Base-by-base conservation (phyloP, 2,113 vertebrate genomes). In the Rhinogobius similis region DNA sequence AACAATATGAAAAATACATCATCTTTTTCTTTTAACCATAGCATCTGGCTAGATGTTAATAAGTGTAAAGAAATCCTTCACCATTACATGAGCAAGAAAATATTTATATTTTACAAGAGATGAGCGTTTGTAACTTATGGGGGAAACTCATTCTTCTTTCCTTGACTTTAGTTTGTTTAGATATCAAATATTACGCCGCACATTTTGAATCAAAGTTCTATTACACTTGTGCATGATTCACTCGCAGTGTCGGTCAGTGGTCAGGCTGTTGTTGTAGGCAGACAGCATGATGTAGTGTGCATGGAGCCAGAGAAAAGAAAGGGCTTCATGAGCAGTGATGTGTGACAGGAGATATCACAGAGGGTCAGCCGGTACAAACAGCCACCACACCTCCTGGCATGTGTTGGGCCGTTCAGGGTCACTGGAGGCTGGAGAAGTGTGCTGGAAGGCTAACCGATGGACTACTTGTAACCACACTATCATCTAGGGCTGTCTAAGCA, bases 341-440 rank as follows among this genome's bases (percentile, higher is more conserved):
- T 89, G 84, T 92, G 88, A 91, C 86, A 75, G 81, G 70, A 89
- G 91, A 92, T 89, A 92, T 85, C 78, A 87, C 86, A 88, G 87
- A 77, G 82, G 90, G 92, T 92, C 90, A 91, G 81, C 77, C 86
- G 53, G 79, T 81, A 77, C 86, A 83, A 87, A 78, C 87, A 86
- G 79, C 83, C 73, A 88, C 81, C 78, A 90, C 91, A 90, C 90
- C 87, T 90, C 79, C 81, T 76, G 82, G 89, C 84, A 80, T 80
- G 82, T 83, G 81, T 86, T 76, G 73, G 75, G 81, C 79, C 65
- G 84, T 87, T 70, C 87, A 62, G 88, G 91, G 90, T 92, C 90
- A 92, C 72, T 36, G 81, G 75, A 85, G 66, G 65, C 78, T 72
- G 72, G 74, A 76, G 79, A 84, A 77, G 78, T 77, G 79, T 72